phyloP scores from a whole-genome alignment of 2,113 vertebrate genomes.

The Oceanites oceanicus region DNA sequence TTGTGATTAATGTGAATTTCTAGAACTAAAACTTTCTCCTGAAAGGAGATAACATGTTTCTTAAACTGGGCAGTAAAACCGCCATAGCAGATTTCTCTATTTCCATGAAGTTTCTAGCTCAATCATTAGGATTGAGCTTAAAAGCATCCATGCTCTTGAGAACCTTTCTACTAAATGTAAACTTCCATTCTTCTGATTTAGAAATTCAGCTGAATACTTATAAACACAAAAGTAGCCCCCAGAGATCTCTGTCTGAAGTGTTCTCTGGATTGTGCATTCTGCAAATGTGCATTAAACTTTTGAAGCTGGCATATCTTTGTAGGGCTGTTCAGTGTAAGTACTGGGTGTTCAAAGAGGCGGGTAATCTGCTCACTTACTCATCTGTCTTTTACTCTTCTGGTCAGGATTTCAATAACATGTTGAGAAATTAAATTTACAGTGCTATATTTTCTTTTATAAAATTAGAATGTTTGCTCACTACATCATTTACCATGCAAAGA shows the following conservation, averaged over 20 bases:
- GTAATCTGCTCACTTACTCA: not conserved
- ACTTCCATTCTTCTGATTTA: not conserved
- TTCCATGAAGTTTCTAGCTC: not conserved
- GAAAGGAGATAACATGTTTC: too few relatives aligned
- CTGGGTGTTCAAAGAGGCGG: not conserved
- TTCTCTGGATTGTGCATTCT: not conserved
- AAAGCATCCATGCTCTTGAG: not conserved
- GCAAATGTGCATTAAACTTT: not conserved
- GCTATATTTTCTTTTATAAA: not conserved
- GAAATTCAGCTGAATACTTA: conserved; percentile 11
- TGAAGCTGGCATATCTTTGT: not conserved
- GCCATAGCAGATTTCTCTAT: not conserved
- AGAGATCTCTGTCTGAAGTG: not conserved
- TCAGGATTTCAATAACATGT: not conserved
- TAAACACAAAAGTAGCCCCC: not conserved
- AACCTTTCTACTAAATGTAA: not conserved
- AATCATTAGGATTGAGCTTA: not conserved
- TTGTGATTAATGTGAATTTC: not conserved
- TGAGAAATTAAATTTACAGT: not conserved
- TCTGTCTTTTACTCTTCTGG: not conserved
- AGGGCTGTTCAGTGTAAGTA: not conserved
- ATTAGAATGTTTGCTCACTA: not conserved
- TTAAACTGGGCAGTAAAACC: not conserved
- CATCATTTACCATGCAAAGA: not conserved
- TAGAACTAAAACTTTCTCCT: not conserved